Conservation (phyloP, 2,888 invertebrate species). For the Zaprionus bogoriensis region DNA sequence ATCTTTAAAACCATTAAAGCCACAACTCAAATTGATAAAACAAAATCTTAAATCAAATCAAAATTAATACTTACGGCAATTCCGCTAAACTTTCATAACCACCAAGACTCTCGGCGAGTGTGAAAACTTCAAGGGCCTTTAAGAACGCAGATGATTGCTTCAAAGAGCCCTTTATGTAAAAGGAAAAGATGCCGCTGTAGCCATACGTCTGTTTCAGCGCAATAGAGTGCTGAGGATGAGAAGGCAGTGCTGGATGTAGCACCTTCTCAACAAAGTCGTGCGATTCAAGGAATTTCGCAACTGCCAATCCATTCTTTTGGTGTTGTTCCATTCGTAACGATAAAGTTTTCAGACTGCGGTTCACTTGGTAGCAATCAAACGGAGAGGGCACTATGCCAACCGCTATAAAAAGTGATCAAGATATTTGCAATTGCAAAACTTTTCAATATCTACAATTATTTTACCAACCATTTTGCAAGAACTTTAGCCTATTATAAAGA, state of each 20-base stretch:
- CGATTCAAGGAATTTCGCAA: conserved; percentile 91
- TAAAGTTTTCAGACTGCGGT: conserved; percentile 96
- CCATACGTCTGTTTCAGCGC: conserved; percentile 92
- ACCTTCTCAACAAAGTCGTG: conserved; percentile 92
- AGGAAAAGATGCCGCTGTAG: conserved; percentile 96
- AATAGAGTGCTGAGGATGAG: conserved; percentile 93
- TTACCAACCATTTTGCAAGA: conserved; percentile 92
- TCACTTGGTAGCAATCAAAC: conserved; percentile 97
- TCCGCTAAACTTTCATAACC: conserved; percentile 97
- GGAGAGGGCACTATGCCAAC: conserved; percentile 96
- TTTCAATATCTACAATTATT: conserved; percentile 43
- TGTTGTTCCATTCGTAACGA: conserved; percentile 96
- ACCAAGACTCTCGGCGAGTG: conserved; percentile 96
- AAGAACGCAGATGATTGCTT: conserved; percentile 90
- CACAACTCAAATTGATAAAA: background rate
- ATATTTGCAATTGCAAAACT: too few relatives aligned
- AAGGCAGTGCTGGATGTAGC: conserved; percentile 91
- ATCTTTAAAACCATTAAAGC: too few relatives aligned
- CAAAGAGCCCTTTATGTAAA: conserved; percentile 91
- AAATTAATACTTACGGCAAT: conserved; percentile 89
- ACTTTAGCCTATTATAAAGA: conserved; percentile 88
- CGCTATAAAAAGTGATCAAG: conserved; percentile 55
- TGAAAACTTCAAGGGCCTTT: conserved; percentile 90
- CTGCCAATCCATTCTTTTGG: conserved; percentile 88
- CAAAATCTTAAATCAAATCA: background rate